Evolutionary conservation across 2,888 invertebrate species (phyloP).

Genomic region (Acleris cristana): DNA sequence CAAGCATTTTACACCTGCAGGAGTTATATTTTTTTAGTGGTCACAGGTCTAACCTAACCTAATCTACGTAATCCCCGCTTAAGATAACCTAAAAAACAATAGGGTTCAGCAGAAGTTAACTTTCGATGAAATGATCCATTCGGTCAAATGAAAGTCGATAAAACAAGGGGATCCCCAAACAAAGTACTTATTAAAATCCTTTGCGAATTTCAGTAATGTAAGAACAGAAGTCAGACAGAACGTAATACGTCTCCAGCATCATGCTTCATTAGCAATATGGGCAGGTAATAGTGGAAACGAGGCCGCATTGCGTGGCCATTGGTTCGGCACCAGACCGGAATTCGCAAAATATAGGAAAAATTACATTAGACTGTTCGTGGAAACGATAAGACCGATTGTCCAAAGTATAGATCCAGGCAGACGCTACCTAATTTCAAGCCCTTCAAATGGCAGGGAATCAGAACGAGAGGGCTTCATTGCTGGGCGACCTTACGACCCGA

Average conservation of each 20-base stretch:
- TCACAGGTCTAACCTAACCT: no score
- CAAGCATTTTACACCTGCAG: no score
- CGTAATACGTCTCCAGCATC: conserved; percentile 91
- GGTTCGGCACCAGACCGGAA: conserved; percentile 86
- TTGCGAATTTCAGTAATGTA: conserved; percentile 83
- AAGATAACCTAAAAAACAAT: no score
- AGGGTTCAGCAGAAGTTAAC: no score
- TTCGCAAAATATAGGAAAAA: conserved; percentile 86
- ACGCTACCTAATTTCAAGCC: conserved; percentile 93
- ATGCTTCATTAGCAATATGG: conserved; percentile 94
- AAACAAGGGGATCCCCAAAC: no score
- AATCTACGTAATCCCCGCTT: no score
- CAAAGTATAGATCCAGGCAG: conserved; percentile 85
- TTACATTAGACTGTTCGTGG: conserved; percentile 92
- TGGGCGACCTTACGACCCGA: conserved; percentile 88
- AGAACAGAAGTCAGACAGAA: conserved; percentile 91
- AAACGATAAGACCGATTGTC: conserved; percentile 88
- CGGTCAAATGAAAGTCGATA: no score
- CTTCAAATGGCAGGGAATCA: conserved; percentile 92
- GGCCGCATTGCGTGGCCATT: conserved; percentile 91
- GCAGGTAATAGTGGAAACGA: conserved; percentile 99
- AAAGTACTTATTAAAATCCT: no score
- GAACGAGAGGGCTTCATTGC: conserved; percentile 91
- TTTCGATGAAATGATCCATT: no score
- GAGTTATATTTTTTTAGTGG: no score